These are phyloP conservation scores for Larimichthys crocea DNA, from an alignment of 2,113 vertebrate species.

Conservation along the genomic window DNA sequence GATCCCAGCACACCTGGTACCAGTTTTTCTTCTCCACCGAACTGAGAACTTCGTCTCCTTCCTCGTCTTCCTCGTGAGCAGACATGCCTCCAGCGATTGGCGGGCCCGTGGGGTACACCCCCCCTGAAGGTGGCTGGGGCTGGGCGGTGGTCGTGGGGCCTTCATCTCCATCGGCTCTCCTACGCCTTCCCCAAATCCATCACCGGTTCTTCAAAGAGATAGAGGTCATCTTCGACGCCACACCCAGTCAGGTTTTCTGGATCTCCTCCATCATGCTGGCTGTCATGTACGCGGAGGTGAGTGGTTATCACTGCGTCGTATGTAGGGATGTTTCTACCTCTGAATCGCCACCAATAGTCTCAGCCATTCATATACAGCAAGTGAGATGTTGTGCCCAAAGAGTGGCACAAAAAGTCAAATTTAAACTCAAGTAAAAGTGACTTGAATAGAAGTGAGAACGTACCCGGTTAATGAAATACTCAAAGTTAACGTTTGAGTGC, in stretches of 20 bases:
- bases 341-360: too few species aligned
- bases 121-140: constrained; percentile 97
- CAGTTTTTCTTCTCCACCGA: not conserved
- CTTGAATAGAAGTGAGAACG: too few species aligned
- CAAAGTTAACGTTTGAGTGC: too few species aligned
- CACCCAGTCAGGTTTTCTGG: constrained; percentile 95
- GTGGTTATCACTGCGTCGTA: constrained; percentile 38
- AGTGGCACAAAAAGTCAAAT: too few species aligned
- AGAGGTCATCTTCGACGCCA: constrained; percentile 91
- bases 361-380: not conserved
- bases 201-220: constrained; percentile 98
- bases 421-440: too few species aligned
- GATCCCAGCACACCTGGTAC: not conserved
- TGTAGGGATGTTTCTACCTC: too few species aligned
- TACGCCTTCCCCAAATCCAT: constrained; percentile 98
- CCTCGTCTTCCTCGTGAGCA: constrained; percentile 6
- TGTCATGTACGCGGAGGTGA: constrained; percentile 93
- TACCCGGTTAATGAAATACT: too few species aligned
- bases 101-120: constrained; percentile 90
- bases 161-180: constrained; percentile 98
- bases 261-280: constrained; percentile 99
- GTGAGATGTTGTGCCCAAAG: not conserved
- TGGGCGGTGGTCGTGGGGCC: constrained; percentile 93
- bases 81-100: constrained; percentile 90
- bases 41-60: not conserved